Evolutionary conservation across 2,888 invertebrate genomes (phyloP).

Genomic region (Lymantria monacha): DNA sequence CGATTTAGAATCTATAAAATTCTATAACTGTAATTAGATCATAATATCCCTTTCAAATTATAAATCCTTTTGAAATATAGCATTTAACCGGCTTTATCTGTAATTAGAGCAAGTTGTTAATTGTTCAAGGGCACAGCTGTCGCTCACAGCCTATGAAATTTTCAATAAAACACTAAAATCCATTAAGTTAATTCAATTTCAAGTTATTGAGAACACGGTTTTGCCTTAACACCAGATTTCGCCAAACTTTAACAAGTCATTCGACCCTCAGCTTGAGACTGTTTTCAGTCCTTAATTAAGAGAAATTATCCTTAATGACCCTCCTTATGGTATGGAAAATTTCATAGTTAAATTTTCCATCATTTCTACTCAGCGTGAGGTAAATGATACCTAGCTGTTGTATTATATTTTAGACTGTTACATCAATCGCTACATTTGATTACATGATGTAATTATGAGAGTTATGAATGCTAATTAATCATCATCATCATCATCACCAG

Average conservation of each 20-base stretch:
- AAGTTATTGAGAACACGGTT: background rate
- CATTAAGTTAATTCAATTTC: constrained; percentile 1
- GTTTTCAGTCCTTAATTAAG: background rate
- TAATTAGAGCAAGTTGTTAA: constrained; percentile 3
- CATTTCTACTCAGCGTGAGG: no score
- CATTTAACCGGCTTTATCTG: background rate
- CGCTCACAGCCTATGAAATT: constrained; percentile 12
- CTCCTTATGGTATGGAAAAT: background rate
- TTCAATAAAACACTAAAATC: constrained; percentile 11
- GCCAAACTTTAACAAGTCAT: background rate
- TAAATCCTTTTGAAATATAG: constrained; percentile 6
- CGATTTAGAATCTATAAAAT: background rate
- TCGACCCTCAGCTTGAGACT: background rate
- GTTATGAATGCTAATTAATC: no score
- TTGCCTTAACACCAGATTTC: background rate
- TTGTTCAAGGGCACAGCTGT: constrained; percentile 17
- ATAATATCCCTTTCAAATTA: background rate
- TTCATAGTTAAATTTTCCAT: no score
- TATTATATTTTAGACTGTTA: no score
- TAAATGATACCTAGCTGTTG: no score
- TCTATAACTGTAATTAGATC: background rate
- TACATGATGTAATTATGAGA: no score
- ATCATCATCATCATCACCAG: no score
- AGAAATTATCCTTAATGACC: background rate
- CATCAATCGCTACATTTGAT: no score